phyloP scores from a whole-genome alignment of 2,888 invertebrate species.

The Drosophila merina region DNA sequence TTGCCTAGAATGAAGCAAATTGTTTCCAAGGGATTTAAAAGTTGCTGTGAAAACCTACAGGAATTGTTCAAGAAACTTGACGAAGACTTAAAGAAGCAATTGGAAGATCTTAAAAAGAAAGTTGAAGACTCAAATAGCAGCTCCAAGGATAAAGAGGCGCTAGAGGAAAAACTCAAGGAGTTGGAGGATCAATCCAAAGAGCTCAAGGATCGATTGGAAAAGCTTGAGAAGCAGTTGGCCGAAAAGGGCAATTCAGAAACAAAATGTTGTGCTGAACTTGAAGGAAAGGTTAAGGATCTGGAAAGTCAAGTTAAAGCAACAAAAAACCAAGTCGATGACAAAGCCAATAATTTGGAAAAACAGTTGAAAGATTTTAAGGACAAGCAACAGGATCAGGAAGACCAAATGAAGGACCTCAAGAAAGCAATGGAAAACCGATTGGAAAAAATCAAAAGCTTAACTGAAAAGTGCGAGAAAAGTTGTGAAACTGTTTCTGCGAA shows the following conservation, averaged over 20 bases:
- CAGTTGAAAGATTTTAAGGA: conserved; percentile 20
- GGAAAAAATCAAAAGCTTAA: background rate
- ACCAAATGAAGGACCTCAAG: background rate
- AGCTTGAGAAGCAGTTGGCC: conserved; percentile 17
- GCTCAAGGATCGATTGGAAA: background rate
- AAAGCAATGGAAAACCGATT: conserved; percentile 1
- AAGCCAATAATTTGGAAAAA: conserved; percentile 1
- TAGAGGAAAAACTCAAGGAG: conserved; percentile 2
- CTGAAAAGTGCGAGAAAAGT: conserved; percentile 16
- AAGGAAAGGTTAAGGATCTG: conserved; percentile 5
- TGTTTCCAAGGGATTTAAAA: conserved; percentile 7
- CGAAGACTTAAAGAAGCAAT: background rate
- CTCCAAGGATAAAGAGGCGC: background rate
- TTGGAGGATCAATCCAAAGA: conserved; percentile 9
- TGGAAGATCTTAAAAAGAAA: conserved; percentile 8
- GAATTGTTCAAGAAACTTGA: conserved; percentile 21
- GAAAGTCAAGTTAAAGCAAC: background rate
- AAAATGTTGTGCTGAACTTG: conserved; percentile 41
- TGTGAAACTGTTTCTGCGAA: background rate
- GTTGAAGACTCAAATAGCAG: background rate
- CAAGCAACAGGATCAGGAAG: conserved; percentile 26
- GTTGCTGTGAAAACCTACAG: conserved; percentile 39
- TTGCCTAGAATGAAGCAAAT: conserved; percentile 25
- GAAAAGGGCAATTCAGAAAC: background rate
- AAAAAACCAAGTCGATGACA: background rate